Conservation (phyloP, 1,140 invertebrate genomes). For the Lanistes nyassanus region DNA sequence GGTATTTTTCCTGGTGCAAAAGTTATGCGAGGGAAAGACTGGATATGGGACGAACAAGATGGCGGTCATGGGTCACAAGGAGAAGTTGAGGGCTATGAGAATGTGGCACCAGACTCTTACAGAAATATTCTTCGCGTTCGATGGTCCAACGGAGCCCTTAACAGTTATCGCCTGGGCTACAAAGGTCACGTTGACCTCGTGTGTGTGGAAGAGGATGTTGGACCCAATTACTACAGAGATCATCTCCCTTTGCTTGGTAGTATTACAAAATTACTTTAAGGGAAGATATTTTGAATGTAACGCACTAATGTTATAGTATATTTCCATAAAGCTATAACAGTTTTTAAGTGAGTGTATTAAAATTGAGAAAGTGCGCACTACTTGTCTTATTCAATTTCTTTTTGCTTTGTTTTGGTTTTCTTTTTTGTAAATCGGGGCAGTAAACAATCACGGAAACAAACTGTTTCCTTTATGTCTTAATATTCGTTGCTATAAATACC, state of each 20-base stretch:
- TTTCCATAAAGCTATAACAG: no score
- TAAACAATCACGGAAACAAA: no score
- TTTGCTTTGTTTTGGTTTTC: no score
- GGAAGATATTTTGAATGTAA: no score
- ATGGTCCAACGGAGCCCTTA: background rate
- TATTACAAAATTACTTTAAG: no score
- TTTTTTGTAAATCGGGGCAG: no score
- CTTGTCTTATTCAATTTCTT: no score
- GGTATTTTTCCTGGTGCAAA: constrained; percentile 86
- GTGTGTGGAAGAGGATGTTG: constrained; percentile 76
- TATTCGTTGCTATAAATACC: no score
- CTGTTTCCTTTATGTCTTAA: no score
- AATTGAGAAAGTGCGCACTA: no score
- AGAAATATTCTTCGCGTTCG: constrained; percentile 2
- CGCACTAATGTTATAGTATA: no score
- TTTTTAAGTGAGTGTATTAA: no score
- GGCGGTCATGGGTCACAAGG: constrained; percentile 12
- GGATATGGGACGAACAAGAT: constrained; percentile 40
- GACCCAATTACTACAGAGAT: constrained; percentile 82
- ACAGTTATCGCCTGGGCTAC: constrained; percentile 70
- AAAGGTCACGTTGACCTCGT: constrained; percentile 87
- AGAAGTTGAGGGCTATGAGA: background rate
- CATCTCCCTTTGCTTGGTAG: constrained; percentile 81
- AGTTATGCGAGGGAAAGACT: constrained; percentile 68
- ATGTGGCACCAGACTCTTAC: background rate